A percentile compares a stretch with the other conserved stretches of the same genome.
These are phyloP conservation scores for Sthenelais limicola DNA, from an alignment of 2,888 invertebrate species.

Conservation along the genomic window DNA sequence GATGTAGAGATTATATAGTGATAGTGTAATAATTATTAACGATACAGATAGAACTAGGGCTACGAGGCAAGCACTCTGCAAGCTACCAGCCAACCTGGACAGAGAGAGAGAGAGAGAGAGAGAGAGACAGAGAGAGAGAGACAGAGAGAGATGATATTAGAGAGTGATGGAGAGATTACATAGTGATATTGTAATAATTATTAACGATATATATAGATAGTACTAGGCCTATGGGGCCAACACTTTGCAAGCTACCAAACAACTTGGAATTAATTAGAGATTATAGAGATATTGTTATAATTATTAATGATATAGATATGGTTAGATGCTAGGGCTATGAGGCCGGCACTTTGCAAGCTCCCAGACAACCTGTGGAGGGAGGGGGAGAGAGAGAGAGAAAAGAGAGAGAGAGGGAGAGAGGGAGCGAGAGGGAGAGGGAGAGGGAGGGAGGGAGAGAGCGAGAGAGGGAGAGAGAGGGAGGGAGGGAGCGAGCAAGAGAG, in stretches of 20 bases:
- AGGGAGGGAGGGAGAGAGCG: too few relatives aligned
- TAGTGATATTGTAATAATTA: neutral
- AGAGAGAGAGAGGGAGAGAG: too few relatives aligned
- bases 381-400: too few relatives aligned
- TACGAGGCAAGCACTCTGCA: constrained; percentile 51
- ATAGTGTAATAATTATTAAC: neutral
- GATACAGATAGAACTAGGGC: constrained; percentile 50
- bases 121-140: too few relatives aligned
- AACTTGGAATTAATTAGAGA: neutral
- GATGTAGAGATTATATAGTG: neutral
- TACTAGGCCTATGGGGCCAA: constrained; percentile 51
- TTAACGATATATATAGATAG: constrained; percentile 50
- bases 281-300: neutral
- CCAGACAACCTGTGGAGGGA: too few relatives aligned
- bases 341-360: too few relatives aligned
- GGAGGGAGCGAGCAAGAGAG: too few relatives aligned
- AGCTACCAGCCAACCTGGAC: constrained; percentile 53
- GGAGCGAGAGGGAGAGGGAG: too few relatives aligned
- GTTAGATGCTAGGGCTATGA: too few relatives aligned
- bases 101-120: too few relatives aligned
- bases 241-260: constrained; percentile 49
- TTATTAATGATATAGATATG: neutral
- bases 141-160: neutral
- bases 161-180: neutral
- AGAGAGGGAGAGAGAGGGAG: too few relatives aligned